These are phyloP conservation scores for Thereva unica DNA, from an alignment of 2,888 invertebrate genomes.

Conservation along the genomic window DNA sequence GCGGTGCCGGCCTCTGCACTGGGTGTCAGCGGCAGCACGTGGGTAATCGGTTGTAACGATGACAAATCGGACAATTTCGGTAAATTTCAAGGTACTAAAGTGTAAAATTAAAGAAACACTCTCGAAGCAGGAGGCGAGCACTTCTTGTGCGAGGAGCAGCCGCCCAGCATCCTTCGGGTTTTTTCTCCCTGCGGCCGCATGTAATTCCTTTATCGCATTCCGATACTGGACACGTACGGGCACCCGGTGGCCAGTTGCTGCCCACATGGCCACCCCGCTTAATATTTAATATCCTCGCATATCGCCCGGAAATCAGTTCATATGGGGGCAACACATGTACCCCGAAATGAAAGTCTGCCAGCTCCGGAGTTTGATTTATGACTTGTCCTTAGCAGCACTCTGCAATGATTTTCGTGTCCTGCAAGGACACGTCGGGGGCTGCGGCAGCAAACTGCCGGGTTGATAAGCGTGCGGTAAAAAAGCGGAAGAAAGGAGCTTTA, in stretches of 20 bases:
- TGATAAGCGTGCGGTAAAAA: conserved; percentile 8
- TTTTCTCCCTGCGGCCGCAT: not conserved
- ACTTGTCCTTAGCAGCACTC: conserved; percentile 28
- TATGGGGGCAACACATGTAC: conserved; percentile 28
- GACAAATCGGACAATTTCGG: conserved; percentile 37
- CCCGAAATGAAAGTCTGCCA: conserved; percentile 25
- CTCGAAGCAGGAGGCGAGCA: not conserved
- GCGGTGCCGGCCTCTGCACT: not conserved
- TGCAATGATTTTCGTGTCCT: conserved; percentile 23
- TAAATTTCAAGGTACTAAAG: conserved; percentile 23
- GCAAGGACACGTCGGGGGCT: not conserved
- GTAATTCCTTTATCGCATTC: conserved; percentile 21
- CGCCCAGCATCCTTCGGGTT: too few species aligned
- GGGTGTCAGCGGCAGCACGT: conserved; percentile 17
- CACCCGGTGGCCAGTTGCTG: conserved; percentile 20
- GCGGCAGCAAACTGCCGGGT: not conserved
- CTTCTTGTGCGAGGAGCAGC: not conserved
- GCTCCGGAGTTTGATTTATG: conserved; percentile 31
- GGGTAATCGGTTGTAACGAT: conserved; percentile 38
- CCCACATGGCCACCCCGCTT: conserved; percentile 24
- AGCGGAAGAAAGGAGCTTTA: not conserved
- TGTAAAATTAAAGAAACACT: conserved; percentile 8
- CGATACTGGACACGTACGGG: conserved; percentile 24
- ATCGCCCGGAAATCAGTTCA: conserved; percentile 24
- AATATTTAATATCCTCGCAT: conserved; percentile 31